Evolutionary conservation across 2,113 vertebrate genomes (phyloP).

Genomic region (Lonchura striata): DNA sequence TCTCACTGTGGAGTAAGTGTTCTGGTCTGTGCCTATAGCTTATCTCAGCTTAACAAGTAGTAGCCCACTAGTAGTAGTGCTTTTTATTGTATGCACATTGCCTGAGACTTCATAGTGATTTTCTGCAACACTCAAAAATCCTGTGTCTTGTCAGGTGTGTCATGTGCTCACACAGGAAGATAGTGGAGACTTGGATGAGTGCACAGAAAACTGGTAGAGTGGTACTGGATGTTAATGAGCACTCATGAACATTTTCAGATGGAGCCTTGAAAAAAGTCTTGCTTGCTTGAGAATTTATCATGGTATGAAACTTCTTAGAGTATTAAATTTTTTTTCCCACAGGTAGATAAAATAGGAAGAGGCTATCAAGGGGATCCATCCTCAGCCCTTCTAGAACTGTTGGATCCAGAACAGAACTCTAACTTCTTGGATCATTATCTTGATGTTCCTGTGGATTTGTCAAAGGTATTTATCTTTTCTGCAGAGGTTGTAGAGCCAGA

Average conservation of each 20-base stretch:
- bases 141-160: background rate
- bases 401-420: slow-evolving; percentile 96
- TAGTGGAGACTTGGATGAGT: background rate
- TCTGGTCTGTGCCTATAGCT: background rate
- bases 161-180: rapidly evolving
- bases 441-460: slow-evolving; percentile 94
- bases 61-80: background rate
- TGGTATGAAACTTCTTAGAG: background rate
- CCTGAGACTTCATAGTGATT: background rate
- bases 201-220: background rate
- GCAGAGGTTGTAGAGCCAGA: background rate
- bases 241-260: background rate
- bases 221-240: background rate
- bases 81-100: background rate
- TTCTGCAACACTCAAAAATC: background rate
- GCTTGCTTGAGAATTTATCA: background rate
- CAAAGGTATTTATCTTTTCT: slow-evolving; percentile 79
- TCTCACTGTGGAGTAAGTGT: background rate
- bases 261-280: background rate
- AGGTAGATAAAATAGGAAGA: slow-evolving; percentile 99
- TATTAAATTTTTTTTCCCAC: background rate
- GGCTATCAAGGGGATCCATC: slow-evolving; percentile 97
- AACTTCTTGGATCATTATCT: slow-evolving; percentile 98
- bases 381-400: slow-evolving; percentile 89
- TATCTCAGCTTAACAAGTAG: background rate